Conservation (phyloP, 1,140 invertebrate genomes). For the Drosophila funebris region DNA sequence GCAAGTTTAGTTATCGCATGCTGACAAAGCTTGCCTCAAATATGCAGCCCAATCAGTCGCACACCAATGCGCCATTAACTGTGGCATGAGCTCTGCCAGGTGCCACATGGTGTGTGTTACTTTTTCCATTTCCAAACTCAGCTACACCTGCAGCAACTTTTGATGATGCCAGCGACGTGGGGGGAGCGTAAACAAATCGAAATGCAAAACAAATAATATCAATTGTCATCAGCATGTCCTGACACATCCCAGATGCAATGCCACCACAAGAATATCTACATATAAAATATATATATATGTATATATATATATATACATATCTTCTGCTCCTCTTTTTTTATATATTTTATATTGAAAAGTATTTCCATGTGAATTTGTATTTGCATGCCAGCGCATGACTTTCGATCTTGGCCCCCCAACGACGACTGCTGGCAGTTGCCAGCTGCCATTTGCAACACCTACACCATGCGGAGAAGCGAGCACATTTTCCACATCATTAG, state of each 20-base stretch:
- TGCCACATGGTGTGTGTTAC: background rate
- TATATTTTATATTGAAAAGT: background rate
- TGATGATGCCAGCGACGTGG: constrained; percentile 1
- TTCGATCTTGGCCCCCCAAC: background rate
- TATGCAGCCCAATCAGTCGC: background rate
- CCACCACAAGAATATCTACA: constrained; percentile 15
- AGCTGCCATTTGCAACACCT: constrained; percentile 58
- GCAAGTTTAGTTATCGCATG: too few species aligned
- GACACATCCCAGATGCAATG: constrained; percentile 14
- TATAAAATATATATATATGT: constrained; percentile 4
- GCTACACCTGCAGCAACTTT: constrained; percentile 11
- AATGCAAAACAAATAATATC: constrained; percentile 76
- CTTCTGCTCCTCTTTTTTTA: background rate
- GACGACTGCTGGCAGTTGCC: background rate
- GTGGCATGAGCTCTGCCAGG: constrained; percentile 2
- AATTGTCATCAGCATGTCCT: constrained; percentile 61
- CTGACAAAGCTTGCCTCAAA: background rate
- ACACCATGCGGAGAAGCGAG: constrained; percentile 31
- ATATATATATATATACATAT: constrained; percentile 2
- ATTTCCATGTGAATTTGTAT: constrained; percentile 20
- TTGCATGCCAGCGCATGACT: constrained; percentile 39
- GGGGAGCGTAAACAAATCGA: constrained; percentile 52
- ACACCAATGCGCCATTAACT: constrained; percentile 35
- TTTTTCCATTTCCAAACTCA: background rate
- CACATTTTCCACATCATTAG: constrained; percentile 83